These are phyloP conservation scores for Phyllotreta cruciferae DNA, from an alignment of 2,888 invertebrate species.

Conservation along the genomic window DNA sequence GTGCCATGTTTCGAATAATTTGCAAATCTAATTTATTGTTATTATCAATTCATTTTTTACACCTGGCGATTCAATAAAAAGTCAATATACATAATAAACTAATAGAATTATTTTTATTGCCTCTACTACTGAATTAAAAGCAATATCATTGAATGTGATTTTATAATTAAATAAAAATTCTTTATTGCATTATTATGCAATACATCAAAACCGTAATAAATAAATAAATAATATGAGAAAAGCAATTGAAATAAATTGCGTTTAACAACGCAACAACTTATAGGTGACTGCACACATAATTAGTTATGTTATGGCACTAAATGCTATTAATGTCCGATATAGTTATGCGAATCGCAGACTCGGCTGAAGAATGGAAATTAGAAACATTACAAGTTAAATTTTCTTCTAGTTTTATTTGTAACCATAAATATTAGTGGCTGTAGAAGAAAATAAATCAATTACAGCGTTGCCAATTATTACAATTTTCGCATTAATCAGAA, in stretches of 20 bases:
- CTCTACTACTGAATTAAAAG: conserved; percentile 13
- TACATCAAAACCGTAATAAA: conserved; percentile 14
- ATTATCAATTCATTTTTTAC: conserved; percentile 20
- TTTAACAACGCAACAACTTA: conserved; percentile 16
- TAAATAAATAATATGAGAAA: conserved; percentile 21
- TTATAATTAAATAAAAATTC: conserved; percentile 20
- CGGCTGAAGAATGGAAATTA: too few relatives aligned
- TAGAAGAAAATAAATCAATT: too few relatives aligned
- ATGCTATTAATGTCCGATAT: conserved; percentile 7
- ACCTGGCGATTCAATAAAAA: conserved; percentile 4
- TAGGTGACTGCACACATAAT: conserved; percentile 15
- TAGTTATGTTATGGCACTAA: conserved; percentile 7
- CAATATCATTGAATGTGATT: conserved; percentile 15
- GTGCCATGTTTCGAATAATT: neutral
- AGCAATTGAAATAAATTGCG: conserved; percentile 18
- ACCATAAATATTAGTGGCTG: too few relatives aligned
- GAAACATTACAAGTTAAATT: too few relatives aligned
- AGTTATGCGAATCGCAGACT: neutral
- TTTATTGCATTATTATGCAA: conserved; percentile 22
- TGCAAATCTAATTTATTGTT: conserved; percentile 7
- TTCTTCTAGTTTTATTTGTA: too few relatives aligned
- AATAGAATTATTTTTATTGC: conserved; percentile 10
- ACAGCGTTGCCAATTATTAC: neutral
- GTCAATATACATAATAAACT: conserved; percentile 15
- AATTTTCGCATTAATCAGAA: conserved; percentile 3